phyloP scores from a whole-genome alignment of 1,140 invertebrate species.

The Eulimnadia texana region DNA sequence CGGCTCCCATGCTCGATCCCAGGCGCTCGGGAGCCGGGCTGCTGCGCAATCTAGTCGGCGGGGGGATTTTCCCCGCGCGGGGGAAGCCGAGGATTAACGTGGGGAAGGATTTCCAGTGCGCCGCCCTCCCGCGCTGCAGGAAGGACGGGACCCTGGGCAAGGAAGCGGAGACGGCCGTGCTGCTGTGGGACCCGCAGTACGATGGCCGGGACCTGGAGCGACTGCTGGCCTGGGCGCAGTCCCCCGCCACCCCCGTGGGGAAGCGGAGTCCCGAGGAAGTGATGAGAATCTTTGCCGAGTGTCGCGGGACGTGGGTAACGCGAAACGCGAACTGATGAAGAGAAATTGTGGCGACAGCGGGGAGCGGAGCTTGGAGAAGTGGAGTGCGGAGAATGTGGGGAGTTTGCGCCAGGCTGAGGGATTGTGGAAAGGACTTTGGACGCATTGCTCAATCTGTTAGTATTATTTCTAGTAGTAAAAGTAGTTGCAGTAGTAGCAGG shows the following conservation, averaged over 20 bases:
- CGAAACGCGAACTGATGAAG: not conserved
- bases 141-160: not conserved
- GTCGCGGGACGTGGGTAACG: constrained; percentile 65
- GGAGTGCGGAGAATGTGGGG: constrained; percentile 75
- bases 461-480: constrained; percentile 1
- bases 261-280: constrained; percentile 62
- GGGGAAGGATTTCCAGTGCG: constrained; percentile 11
- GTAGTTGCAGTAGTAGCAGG: not conserved
- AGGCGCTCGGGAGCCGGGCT: not conserved
- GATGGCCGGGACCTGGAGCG: not conserved
- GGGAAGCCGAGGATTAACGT: not conserved
- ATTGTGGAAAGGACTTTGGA: constrained; percentile 87
- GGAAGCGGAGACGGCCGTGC: not conserved
- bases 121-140: constrained; percentile 3
- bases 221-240: constrained; percentile 57
- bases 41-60: constrained; percentile 4
- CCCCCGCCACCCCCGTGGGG: constrained; percentile 75
- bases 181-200: not conserved
- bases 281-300: constrained; percentile 72
- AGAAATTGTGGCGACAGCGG: too few species aligned
- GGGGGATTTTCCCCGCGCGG: not conserved
- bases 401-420: constrained; percentile 75
- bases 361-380: too few species aligned
- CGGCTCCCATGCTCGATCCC: constrained; percentile 1
- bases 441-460: constrained; percentile 69